Conservation (phyloP, 1,140 invertebrate genomes). For the Camponotus floridanus region DNA sequence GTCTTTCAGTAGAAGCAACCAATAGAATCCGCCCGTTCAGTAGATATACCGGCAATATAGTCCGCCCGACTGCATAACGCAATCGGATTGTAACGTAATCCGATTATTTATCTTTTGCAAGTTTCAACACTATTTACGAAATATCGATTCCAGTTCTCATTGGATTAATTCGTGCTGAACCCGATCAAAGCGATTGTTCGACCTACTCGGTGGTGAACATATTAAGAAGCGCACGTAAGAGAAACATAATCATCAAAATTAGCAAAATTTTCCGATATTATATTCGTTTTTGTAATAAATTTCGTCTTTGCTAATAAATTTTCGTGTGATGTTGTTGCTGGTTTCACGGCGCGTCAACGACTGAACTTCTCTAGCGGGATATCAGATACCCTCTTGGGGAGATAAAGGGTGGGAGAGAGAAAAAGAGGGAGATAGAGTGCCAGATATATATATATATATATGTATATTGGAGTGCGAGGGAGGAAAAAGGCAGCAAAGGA, state of each 20-base stretch:
- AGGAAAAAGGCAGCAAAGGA: not conserved
- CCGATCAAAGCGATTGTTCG: not conserved
- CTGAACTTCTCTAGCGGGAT: slow-evolving; percentile 56
- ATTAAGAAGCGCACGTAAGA: not conserved
- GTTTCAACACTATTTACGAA: not conserved
- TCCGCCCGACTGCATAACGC: not conserved
- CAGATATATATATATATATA: not conserved
- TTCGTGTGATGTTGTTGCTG: slow-evolving; percentile 32
- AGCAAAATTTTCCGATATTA: not conserved
- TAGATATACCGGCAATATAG: not conserved
- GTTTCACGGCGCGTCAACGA: slow-evolving; percentile 63
- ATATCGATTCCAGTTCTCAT: not conserved
- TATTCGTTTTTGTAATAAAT: not conserved
- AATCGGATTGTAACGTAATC: no score
- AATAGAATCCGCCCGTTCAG: not conserved
- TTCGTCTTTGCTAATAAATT: not conserved
- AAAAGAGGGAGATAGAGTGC: slow-evolving; percentile 6
- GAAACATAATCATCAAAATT: slow-evolving; percentile 1
- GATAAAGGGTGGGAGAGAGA: not conserved
- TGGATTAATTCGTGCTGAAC: not conserved
- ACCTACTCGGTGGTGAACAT: not conserved
- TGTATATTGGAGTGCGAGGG: not conserved
- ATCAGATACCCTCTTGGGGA: slow-evolving; percentile 31
- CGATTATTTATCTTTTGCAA: slow-evolving; percentile 16
- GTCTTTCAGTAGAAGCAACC: slow-evolving; percentile 5